Evolutionary conservation across 2,113 vertebrate genomes (phyloP).

Genomic region (Hippocampus mohnikei): DNA sequence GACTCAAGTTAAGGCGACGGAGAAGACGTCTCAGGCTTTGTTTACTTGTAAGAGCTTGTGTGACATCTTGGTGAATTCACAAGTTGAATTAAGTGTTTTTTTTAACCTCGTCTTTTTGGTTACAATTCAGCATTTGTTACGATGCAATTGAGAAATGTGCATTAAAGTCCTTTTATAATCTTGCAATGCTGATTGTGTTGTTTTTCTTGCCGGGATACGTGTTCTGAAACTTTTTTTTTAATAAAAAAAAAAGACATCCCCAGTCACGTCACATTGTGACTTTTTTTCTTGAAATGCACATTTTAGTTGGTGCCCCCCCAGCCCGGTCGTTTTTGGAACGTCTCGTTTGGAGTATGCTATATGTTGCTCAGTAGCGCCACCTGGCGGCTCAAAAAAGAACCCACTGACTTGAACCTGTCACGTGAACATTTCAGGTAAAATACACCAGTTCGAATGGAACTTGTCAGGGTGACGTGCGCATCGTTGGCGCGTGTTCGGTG

Average conservation of each 20-base stretch:
- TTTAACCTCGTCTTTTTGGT: slow-evolving; percentile 30
- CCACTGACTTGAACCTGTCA: not conserved
- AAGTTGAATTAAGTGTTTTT: not conserved
- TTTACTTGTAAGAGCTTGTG: no score
- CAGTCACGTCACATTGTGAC: no score
- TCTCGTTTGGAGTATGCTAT: not conserved
- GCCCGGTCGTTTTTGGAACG: no score
- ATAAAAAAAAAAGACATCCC: no score
- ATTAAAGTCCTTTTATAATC: slow-evolving; percentile 2
- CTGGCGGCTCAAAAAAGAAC: slow-evolving; percentile 11
- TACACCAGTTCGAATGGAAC: not conserved
- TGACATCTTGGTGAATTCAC: no score
- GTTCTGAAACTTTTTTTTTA: no score
- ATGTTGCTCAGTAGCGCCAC: slow-evolving; percentile 44
- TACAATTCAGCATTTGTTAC: slow-evolving; percentile 16
- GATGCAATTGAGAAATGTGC: slow-evolving; percentile 34
- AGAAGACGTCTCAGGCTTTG: no score
- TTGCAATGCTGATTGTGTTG: not conserved
- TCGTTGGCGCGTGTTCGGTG: no score
- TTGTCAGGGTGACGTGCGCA: not conserved
- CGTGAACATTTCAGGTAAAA: not conserved
- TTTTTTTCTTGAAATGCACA: no score
- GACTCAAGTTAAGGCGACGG: no score
- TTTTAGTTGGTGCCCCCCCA: no score
- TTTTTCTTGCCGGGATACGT: no score